Percentiles rank a stretch among this genome's conserved stretches.
Evolutionary conservation across 2,888 invertebrate species (phyloP).

Genomic region (Dryobota labecula): DNA sequence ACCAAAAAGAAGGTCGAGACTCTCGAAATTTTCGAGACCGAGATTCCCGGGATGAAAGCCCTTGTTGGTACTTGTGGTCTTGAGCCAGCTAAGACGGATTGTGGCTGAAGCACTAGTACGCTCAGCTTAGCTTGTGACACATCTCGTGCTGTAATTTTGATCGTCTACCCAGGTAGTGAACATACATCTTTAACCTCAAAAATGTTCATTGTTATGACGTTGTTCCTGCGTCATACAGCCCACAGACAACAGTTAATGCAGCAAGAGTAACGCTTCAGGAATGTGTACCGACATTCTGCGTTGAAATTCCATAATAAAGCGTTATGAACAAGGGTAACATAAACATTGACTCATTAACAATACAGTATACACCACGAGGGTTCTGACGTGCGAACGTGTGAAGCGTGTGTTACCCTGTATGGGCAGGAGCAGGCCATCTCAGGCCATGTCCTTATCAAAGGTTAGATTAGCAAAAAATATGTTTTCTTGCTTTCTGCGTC

Average conservation of each 20-base stretch:
- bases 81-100: not conserved
- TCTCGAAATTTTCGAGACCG: too few species aligned
- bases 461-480: not conserved
- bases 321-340: constrained; percentile 52
- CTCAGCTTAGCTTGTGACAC: not conserved
- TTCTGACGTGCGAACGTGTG: constrained; percentile 41
- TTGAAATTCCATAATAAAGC: constrained; percentile 54
- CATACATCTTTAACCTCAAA: constrained; percentile 16
- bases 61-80: too few species aligned
- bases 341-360: constrained; percentile 68
- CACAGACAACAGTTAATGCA: constrained; percentile 38
- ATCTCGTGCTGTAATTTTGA: not conserved
- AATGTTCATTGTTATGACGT: constrained; percentile 40
- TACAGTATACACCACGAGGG: constrained; percentile 43
- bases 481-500: not conserved
- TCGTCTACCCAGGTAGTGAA: not conserved
- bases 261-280: constrained; percentile 48
- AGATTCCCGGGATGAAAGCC: too few species aligned
- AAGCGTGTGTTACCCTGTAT: constrained; percentile 24
- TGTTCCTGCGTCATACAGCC: constrained; percentile 39
- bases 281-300: constrained; percentile 49
- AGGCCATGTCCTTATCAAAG: constrained; percentile 3
- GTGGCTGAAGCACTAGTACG: too few species aligned
- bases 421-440: constrained; percentile 10
- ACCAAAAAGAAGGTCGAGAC: too few species aligned